Evolutionary conservation across 1,140 invertebrate genomes (phyloP).

Genomic region (Helicorthomorpha holstii): DNA sequence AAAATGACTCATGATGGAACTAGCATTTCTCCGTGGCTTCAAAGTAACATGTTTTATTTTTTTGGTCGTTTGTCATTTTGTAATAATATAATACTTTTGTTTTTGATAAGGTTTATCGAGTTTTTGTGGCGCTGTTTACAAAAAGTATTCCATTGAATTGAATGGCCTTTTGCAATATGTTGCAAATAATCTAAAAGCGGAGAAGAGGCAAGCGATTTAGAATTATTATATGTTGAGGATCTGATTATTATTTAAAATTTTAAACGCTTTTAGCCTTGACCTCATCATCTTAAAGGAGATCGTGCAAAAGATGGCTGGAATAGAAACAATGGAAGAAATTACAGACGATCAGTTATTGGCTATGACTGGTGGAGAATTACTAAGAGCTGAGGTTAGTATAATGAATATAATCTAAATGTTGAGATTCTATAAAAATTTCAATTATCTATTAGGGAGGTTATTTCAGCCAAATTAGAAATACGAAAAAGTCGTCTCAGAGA

Average conservation of each 20-base stretch:
- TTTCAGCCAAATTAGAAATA: conserved; percentile 91
- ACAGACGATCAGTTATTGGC: conserved; percentile 90
- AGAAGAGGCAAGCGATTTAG: conserved; percentile 64
- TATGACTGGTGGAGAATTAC: conserved; percentile 85
- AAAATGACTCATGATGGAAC: conserved; percentile 75
- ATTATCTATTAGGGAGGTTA: conserved; percentile 55
- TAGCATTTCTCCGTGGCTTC: conserved; percentile 87
- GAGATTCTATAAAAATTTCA: neutral
- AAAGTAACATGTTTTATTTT: conserved; percentile 31
- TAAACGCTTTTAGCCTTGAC: conserved; percentile 53
- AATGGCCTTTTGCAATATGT: conserved; percentile 91
- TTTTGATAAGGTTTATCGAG: conserved; percentile 47
- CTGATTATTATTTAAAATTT: neutral
- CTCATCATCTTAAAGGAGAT: conserved; percentile 92
- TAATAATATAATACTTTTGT: neutral
- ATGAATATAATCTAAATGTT: neutral
- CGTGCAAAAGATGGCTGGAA: conserved; percentile 97
- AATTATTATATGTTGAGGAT: conserved; percentile 2
- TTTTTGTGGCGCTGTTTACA: conserved; percentile 89
- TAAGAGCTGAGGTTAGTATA: conserved; percentile 58
- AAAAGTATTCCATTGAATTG: conserved; percentile 93
- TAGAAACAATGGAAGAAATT: conserved; percentile 91
- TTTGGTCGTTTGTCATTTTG: neutral
- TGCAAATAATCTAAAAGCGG: conserved; percentile 87
- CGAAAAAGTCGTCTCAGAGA: conserved; percentile 86